Evolutionary conservation across 2,888 invertebrate genomes (phyloP), one percentile per base, ranked within the genome.

Genomic region (Idaea biselata): DNA sequence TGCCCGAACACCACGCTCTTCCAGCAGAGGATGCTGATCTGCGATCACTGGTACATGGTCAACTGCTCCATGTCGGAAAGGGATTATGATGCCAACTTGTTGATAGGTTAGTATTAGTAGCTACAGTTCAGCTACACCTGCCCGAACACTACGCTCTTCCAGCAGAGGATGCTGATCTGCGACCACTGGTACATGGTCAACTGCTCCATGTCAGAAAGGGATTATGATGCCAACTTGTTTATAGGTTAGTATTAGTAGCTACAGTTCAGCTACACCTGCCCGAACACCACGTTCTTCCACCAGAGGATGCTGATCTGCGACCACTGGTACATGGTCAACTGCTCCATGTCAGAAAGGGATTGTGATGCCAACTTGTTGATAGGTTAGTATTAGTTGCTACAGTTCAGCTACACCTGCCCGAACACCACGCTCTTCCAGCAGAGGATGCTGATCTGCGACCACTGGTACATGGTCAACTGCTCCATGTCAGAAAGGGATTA

Each of bases 151-250:
- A 96, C 96, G 7, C 93, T 96, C 60, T 96, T 96, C 89, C 96
- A 96, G 82, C 96, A 96, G 83, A 90, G 96, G 58, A 96, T 96
- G 96, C 92, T 96, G 67, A 94, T 96, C 80, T 96, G 96, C 80
- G 96, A 96, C 85, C 96, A 96, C 81, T 95, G 95, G 96, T 96
- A 96, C 83, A 96, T 96, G 96, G 96, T 96, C 64, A 95, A 96
- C 86, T 96, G 96, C 77, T 95, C 95, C 74, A 94, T 93, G 81
- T 94, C 96, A 0, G 94, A 95, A 76, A 87, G 89, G 63, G 94
- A 95, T 77, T 96, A 96, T 77, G 91, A 93, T 59, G 96, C 96
- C 14, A 96, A 96, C 80, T 84, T 95, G 16, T 88, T 96, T 3
- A 96, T 96, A 62, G 96, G 96, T 94, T 66, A 85, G 88, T n/a